These are phyloP conservation scores for Gymnoscopelus microlampas DNA, from an alignment of 2,797 vertebrate genomes.

Conservation along the genomic window DNA sequence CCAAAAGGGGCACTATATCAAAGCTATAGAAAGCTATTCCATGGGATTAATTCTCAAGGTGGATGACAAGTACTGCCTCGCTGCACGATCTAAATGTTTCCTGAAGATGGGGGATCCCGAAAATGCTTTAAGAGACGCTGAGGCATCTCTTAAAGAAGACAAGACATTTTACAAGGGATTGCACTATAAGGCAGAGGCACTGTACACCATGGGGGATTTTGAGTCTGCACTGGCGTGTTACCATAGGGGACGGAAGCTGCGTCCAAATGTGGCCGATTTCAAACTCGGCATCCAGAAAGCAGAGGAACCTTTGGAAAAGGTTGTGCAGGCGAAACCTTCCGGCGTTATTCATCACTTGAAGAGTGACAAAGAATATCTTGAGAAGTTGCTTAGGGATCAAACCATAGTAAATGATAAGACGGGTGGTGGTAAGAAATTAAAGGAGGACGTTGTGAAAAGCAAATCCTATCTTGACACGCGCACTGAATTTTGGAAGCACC, in stretches of 20 bases:
- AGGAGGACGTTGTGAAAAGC: slow-evolving; percentile 83
- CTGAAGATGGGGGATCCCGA: slow-evolving; percentile 84
- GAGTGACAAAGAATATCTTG: slow-evolving; percentile 88
- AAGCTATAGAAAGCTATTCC: slow-evolving; percentile 85
- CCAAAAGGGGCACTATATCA: slow-evolving; percentile 79
- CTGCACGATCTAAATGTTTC: slow-evolving; percentile 88
- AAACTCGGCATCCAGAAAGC: slow-evolving; percentile 93
- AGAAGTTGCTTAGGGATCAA: slow-evolving; percentile 89
- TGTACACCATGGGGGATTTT: slow-evolving; percentile 93
- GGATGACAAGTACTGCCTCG: slow-evolving; percentile 84
- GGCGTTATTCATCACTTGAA: slow-evolving; percentile 55
- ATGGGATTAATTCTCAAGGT: slow-evolving; percentile 84
- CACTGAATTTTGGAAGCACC: slow-evolving; percentile 87
- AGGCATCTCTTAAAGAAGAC: slow-evolving; percentile 85
- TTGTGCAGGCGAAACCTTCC: slow-evolving; percentile 79
- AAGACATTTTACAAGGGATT: slow-evolving; percentile 88
- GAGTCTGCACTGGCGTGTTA: slow-evolving; percentile 94
- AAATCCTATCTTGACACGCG: slow-evolving; percentile 87
- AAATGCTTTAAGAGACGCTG: slow-evolving; percentile 88
- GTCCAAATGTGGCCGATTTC: slow-evolving; percentile 87
- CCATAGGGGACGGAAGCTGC: slow-evolving; percentile 86
- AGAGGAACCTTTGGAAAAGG: slow-evolving; percentile 91
- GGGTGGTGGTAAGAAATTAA: slow-evolving; percentile 80
- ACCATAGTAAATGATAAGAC: slow-evolving; percentile 86
- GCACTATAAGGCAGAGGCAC: slow-evolving; percentile 91